phyloP scores from a whole-genome alignment of 2,797 vertebrate species.

The Fistularia tabacaria region DNA sequence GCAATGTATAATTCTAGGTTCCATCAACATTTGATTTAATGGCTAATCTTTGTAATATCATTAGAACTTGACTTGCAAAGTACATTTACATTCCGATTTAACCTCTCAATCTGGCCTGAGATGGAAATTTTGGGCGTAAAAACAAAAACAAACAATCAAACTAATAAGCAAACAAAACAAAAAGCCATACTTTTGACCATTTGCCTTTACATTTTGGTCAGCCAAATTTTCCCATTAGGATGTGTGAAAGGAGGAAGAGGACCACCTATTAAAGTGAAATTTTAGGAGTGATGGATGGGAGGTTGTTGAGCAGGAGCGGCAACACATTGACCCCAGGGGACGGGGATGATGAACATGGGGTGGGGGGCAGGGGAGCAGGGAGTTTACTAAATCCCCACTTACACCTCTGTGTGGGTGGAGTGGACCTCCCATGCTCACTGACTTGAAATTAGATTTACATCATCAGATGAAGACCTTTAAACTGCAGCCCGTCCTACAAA shows the following conservation, averaged over 20 bases:
- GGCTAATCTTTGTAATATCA: too few species aligned
- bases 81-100: too few species aligned
- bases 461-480: slow-evolving; percentile 45
- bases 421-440: slow-evolving; percentile 66
- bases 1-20: too few species aligned
- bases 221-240: slow-evolving; percentile 50
- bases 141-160: slow-evolving; percentile 3
- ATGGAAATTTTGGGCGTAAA: background rate
- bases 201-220: slow-evolving; percentile 28
- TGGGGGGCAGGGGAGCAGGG: slow-evolving; percentile 15
- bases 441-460: slow-evolving; percentile 46
- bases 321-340: slow-evolving; percentile 56
- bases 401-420: slow-evolving; percentile 60
- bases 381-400: slow-evolving; percentile 62
- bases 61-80: too few species aligned
- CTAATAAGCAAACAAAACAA: too few species aligned
- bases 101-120: too few species aligned
- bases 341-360: slow-evolving; percentile 57
- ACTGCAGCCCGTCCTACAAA: slow-evolving; percentile 48
- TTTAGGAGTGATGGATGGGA: slow-evolving; percentile 76
- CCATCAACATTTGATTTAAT: too few species aligned
- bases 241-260: slow-evolving; percentile 63
- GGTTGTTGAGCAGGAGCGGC: slow-evolving; percentile 62
- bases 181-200: slow-evolving; percentile 15
- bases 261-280: slow-evolving; percentile 76